Base-by-base conservation (phyloP, 1,140 invertebrate species). In the Cydia splendana region DNA sequence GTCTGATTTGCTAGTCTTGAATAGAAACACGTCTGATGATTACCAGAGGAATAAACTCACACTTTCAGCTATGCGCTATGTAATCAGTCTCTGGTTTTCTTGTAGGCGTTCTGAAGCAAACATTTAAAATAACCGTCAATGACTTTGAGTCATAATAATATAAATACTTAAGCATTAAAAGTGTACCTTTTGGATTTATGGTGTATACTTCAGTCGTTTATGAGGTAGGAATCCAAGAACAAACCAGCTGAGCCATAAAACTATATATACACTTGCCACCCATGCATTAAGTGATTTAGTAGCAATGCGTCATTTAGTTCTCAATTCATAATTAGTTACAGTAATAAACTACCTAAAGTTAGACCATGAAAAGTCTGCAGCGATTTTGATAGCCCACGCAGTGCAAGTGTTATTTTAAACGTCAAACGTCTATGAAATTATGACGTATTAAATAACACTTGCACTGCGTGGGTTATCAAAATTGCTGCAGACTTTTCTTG, bases 151-250 rank as follows among this genome's bases (percentile, higher is more conserved):
- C 30, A n/a, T 62, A 62, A 12, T 53, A 53, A 53, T 53, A 18
- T 53, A 69, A 69, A 69, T 69, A 69, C 28, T 34, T 69, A 69
- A 38, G n/a, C 67, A 42, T 71, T 71, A 45, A 38, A 71, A 71
- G 24, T 71, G 34, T 62, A 71, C 7, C 4, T 71, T 71, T 18
- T 71, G 34, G 67, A 38, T 71, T 71, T 71, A 71, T 38, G 9
- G 34, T 42, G 65, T 30, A 34, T 71, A 42, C 6, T 71, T 38
- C 7, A 12, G 34, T 28, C 67, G n/a, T 71, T 71, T 71, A 71
- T 71, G 67, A 71, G 67, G 65, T 12, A 67, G 13, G 30, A 71
- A 45, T n/a, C 67, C 20, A 24, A 20, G 67, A 71, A 69, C 65
- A 15, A 71, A 71, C 28, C 65, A 34, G 15, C 67, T n/a, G 30